Evolutionary conservation across 2,888 invertebrate species (phyloP), one percentile per base, ranked within the genome.

Genomic region (Harmothoe impar): DNA sequence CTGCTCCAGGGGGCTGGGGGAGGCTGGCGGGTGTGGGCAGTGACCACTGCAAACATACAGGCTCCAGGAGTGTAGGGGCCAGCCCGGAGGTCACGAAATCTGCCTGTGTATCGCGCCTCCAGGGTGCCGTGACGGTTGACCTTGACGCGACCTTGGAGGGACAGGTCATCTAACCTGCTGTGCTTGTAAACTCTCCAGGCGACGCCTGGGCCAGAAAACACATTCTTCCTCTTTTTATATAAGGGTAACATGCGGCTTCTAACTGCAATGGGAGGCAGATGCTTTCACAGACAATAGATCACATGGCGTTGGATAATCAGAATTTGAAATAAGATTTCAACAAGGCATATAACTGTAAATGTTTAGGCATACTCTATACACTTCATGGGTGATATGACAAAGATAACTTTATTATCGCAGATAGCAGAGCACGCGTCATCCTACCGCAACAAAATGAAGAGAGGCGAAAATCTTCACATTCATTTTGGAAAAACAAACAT

Each of bases 71-170:
- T 86, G 86, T 86, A 35, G 84, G 51, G 54, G 10, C 84, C 25
- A 29, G 17, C 54, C 31, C 20, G 10, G 54, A 52, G 86, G 86
- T 86, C 86, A 86, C 54, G 86, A 15, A 31, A 86, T 86, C 31
- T 54, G 12, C 29, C 54, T 29, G 86, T 54, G 86, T 54, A 54
- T 56, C 54, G 29, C 52, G 86, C 54, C 86, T 86, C 56, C 86
- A 52, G 86, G 86, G 86, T 86, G 86, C 86, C 54, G 86, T 54
- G 86, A 86, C 52, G 86, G 23, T 56, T 86, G 86, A 86, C 86
- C 86, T 54, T 86, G 86, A 86, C 86, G 54, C 86, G 17, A 20
- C 86, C 52, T 23, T 52, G 86, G 17, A 86, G 86, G 86, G 31
- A 52, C 29, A 86, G 86, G 86, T 86, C 86, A 86, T 29, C 52